Evolutionary conservation across 2,888 invertebrate genomes (phyloP), one percentile per base, ranked within the genome.

Genomic region (Gymnocheta viridis): DNA sequence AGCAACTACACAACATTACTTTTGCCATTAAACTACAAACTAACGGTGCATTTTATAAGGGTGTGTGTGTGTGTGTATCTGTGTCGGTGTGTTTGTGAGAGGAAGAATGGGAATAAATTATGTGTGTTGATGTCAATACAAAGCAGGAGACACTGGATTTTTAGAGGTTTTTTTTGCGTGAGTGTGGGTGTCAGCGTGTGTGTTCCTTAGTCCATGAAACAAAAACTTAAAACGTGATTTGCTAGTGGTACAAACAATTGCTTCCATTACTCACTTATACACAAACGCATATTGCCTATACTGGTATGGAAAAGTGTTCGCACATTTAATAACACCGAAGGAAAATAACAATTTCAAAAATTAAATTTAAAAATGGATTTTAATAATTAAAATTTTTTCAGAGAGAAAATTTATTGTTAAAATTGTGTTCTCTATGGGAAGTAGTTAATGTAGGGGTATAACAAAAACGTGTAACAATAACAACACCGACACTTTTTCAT

Each of bases 161-260:
- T 64, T 54, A 4, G 7, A 17, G 17, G 5, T 29, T 29, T 2
- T 17, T 47, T 38, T 24, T 32, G 56, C 10, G 24, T 44, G 24
- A 38, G 12, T 14, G 49, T 27, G 6, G 38, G 12, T 41, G 7
- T 22, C 10, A 10, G 19, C 14, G 29, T 56, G 29, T 56, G 22
- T 24, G 51, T 54, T 19, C 12, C 27, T n/a, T 10, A 54, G 66
- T n/a, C 17, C 64, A n/a, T 64, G 51, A 73, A 73, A 81, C 29
- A 81, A 67, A 81, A 81, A 74, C 51, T 60, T 19, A n/a, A 51
- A 67, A 81, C 74, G 67, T 81, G 74, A 81, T 81, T 81, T 81
- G 74, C 69, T 81, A 35, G 67, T 62, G 67, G 51, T 44, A 49
- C 60, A 14, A 67, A 44, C 60, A 51, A 27, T 51, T 73, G 66